phyloP scores from a whole-genome alignment of 2,113 vertebrate genomes.

The Anoura caudifer region DNA sequence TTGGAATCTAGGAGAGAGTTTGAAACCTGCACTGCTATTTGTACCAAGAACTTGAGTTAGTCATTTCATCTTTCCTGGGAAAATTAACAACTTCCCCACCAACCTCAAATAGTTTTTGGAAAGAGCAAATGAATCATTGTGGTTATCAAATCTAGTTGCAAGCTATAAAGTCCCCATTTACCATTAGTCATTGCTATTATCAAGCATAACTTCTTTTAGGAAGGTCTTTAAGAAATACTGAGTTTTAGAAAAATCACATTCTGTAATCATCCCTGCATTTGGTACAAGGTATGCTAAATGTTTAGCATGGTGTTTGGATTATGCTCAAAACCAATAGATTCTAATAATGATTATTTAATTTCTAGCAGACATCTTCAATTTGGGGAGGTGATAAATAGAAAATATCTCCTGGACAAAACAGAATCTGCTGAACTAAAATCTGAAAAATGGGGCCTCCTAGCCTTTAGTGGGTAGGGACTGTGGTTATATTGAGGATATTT shows the following conservation, averaged over 20 bases:
- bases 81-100: neutral
- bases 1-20: neutral
- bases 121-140: slow-evolving; percentile 2
- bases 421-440: neutral
- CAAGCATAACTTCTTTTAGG: neutral
- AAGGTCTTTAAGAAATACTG: neutral
- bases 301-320: neutral
- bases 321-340: neutral
- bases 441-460: neutral
- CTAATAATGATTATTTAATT: slow-evolving; percentile 4
- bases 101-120: neutral
- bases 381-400: neutral
- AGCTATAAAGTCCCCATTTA: neutral
- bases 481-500: neutral
- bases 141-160: slow-evolving; percentile 17
- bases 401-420: neutral
- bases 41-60: slow-evolving; percentile 15
- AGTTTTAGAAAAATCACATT: neutral
- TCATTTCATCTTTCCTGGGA: slow-evolving; percentile 2
- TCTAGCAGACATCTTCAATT: neutral
- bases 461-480: neutral
- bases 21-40: neutral
- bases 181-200: slow-evolving; percentile 4
- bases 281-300: neutral
- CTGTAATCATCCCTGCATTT: neutral